A percentile compares a stretch with the other conserved stretches of the same genome.
Evolutionary conservation across 2,797 vertebrate genomes (phyloP).

Genomic region (Chelon auratus): DNA sequence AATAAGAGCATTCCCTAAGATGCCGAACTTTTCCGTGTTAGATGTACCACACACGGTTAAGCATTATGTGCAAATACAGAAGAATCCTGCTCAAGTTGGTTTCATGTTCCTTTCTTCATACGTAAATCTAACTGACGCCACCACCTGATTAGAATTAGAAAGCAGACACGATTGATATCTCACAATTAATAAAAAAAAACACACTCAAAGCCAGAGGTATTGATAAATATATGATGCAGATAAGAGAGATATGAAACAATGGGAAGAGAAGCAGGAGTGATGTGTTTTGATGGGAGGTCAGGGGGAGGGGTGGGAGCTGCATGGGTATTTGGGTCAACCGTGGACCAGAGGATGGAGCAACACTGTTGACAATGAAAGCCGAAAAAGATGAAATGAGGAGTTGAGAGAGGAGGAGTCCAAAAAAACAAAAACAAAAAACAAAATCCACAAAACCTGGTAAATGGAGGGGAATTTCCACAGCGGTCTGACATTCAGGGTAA

Average conservation of each 20-base stretch:
- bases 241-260: conserved; percentile 55
- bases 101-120: background rate
- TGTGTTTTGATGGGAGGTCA: conserved; percentile 66
- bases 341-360: conserved; percentile 56
- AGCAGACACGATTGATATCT: background rate
- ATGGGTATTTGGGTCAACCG: conserved; percentile 80
- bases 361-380: conserved; percentile 58
- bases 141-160: background rate
- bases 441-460: conserved; percentile 21
- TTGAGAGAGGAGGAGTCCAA: background rate
- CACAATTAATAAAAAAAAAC: background rate
- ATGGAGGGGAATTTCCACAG: conserved; percentile 16
- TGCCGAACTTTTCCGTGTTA: too few species aligned
- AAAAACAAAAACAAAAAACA: background rate
- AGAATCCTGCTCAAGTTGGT: too few species aligned
- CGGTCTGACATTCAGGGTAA: conserved; percentile 1
- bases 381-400: conserved; percentile 19
- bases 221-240: conserved; percentile 15
- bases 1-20: background rate
- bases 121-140: conserved; percentile 5
- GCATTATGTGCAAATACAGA: background rate
- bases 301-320: conserved; percentile 67
- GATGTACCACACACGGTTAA: background rate
- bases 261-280: conserved; percentile 39
- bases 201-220: conserved; percentile 9